Evolutionary conservation across 2,888 invertebrate genomes (phyloP).

Genomic region (Xestia sexstrigata): DNA sequence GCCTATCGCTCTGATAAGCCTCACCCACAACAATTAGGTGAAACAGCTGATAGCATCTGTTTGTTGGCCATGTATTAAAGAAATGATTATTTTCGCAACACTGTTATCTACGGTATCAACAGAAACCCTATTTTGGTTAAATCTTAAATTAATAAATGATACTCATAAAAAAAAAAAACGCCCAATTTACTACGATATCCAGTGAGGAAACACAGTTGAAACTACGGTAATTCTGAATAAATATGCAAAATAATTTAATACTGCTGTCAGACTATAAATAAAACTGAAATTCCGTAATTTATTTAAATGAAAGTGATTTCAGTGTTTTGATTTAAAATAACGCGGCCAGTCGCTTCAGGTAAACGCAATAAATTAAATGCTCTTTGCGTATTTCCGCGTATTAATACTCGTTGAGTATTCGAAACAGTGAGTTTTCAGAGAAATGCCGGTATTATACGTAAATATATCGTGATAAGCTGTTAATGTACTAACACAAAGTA

Average conservation of each 20-base stretch:
- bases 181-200: not conserved
- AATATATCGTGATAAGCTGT: slow-evolving; percentile 62
- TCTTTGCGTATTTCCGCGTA: slow-evolving; percentile 2
- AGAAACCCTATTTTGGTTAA: slow-evolving; percentile 15
- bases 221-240: not conserved
- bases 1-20: slow-evolving; percentile 85
- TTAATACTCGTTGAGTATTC: slow-evolving; percentile 2
- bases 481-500: slow-evolving; percentile 49
- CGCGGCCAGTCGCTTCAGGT: slow-evolving; percentile 3
- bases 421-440: slow-evolving; percentile 15
- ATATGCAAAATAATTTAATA: not conserved
- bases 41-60: slow-evolving; percentile 77
- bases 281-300: not conserved
- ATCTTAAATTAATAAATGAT: slow-evolving; percentile 18
- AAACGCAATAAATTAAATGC: slow-evolving; percentile 36
- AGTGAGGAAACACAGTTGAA: not conserved
- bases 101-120: slow-evolving; percentile 40
- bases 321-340: slow-evolving; percentile 32
- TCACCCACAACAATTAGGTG: slow-evolving; percentile 84
- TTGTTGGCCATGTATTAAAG: slow-evolving; percentile 46
- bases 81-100: slow-evolving; percentile 44
- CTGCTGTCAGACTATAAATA: not conserved
- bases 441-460: slow-evolving; percentile 52
- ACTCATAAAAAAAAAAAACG: not conserved
- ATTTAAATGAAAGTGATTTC: slow-evolving; percentile 24